Evolutionary conservation across 2,113 vertebrate genomes (phyloP).

Genomic region (Isurus oxyrinchus): DNA sequence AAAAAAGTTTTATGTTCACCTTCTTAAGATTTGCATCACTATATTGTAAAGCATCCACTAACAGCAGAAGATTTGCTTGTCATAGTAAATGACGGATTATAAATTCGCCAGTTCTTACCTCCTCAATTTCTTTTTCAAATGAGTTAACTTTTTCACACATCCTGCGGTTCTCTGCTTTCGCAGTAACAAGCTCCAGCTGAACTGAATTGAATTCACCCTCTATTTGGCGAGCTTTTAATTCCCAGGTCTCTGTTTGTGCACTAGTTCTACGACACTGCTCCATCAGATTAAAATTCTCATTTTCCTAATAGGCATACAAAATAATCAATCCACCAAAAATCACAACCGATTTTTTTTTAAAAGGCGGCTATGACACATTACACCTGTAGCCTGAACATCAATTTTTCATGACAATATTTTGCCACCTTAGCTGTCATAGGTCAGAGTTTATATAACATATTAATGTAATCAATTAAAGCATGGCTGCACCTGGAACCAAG

Average conservation of each 20-base stretch:
- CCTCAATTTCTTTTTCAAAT: conserved; percentile 58
- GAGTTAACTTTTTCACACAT: conserved; percentile 58
- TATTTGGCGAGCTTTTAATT: conserved; percentile 58
- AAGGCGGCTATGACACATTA: background rate
- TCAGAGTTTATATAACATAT: background rate
- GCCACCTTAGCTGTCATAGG: background rate
- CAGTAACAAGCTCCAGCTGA: conserved; percentile 51
- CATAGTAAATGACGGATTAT: background rate
- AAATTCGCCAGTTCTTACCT: conserved; percentile 49
- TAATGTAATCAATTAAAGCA: background rate
- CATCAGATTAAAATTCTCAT: conserved; percentile 59
- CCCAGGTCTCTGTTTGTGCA: conserved; percentile 59
- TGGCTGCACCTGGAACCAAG: background rate
- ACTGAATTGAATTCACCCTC: conserved; percentile 57
- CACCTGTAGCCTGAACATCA: background rate
- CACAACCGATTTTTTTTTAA: background rate
- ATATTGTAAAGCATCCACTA: conserved; percentile 37
- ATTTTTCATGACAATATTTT: background rate
- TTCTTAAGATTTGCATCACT: background rate
- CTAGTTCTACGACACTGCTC: conserved; percentile 55
- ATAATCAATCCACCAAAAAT: background rate
- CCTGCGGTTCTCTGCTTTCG: conserved; percentile 53
- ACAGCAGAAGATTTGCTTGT: background rate
- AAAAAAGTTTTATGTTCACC: background rate
- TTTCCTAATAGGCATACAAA: conserved; percentile 53